Evolutionary conservation across 35 echinoderm and acorn worm genomes (phyloP).

Genomic region (Apostichopus californicus): DNA sequence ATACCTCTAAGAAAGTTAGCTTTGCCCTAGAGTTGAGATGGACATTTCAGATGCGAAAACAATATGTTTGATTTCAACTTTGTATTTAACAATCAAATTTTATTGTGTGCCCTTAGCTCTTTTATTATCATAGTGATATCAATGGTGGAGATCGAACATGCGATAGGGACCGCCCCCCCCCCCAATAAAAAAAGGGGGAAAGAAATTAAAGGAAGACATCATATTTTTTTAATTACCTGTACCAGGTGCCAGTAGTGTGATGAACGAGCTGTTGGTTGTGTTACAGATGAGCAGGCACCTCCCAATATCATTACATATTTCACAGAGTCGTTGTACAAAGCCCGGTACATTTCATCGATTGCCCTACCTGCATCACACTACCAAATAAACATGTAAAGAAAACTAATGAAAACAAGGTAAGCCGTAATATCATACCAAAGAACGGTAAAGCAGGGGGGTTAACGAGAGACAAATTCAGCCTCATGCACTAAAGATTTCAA

Average conservation of each 20-base stretch:
- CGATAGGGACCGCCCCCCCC: too few relatives aligned
- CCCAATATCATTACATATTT: slow-evolving; percentile 85
- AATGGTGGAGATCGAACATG: too few relatives aligned
- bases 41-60: too few relatives aligned
- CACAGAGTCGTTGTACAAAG: slow-evolving; percentile 68
- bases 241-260: slow-evolving; percentile 85
- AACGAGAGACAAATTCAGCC: not conserved
- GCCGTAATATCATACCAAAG: not conserved
- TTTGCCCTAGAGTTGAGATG: too few relatives aligned
- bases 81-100: too few relatives aligned
- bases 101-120: too few relatives aligned
- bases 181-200: too few relatives aligned
- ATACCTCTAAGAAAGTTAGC: too few relatives aligned
- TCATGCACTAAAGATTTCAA: not conserved
- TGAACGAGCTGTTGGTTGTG: slow-evolving; percentile 77
- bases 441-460: not conserved
- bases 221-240: slow-evolving; percentile 38
- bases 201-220: not conserved
- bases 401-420: not conserved
- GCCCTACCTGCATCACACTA: slow-evolving; percentile 88
- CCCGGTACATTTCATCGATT: slow-evolving; percentile 75
- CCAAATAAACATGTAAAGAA: slow-evolving; percentile 4
- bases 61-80: too few relatives aligned
- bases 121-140: too few relatives aligned
- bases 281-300: slow-evolving; percentile 72